These are phyloP conservation scores for Serinus canaria DNA, from an alignment of 2,113 vertebrate genomes.

Conservation along the genomic window DNA sequence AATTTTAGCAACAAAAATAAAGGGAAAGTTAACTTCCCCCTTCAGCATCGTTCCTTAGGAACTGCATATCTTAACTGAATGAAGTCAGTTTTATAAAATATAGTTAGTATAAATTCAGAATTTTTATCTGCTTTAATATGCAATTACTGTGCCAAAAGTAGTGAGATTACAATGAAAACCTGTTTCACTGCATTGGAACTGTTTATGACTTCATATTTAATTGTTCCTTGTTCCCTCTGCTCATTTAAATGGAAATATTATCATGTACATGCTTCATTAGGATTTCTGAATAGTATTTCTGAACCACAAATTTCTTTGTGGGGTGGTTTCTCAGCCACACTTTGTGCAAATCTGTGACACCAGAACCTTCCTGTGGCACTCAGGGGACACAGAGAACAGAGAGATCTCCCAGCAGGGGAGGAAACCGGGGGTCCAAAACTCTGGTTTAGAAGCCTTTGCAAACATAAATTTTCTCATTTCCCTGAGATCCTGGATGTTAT, in stretches of 20 bases:
- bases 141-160: background rate
- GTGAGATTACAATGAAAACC: background rate
- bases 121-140: background rate
- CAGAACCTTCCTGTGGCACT: background rate
- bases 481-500: background rate
- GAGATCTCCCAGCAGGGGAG: background rate
- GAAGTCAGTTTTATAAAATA: background rate
- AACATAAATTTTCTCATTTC: background rate
- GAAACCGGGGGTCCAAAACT: background rate
- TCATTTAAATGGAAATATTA: background rate
- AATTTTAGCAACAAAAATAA: background rate
- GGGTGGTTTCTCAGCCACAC: background rate
- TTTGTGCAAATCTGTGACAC: rapidly evolving
- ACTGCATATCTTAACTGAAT: background rate
- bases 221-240: background rate
- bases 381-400: background rate
- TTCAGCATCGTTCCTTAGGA: background rate
- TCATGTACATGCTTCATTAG: rapidly evolving
- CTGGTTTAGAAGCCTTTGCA: background rate
- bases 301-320: background rate
- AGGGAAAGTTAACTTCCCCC: background rate
- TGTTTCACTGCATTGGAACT: background rate
- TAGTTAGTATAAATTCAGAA: background rate
- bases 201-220: background rate
- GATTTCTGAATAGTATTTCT: background rate